Evolutionary conservation across 2,888 invertebrate species (phyloP).

Genomic region (Sphinx pinastri): DNA sequence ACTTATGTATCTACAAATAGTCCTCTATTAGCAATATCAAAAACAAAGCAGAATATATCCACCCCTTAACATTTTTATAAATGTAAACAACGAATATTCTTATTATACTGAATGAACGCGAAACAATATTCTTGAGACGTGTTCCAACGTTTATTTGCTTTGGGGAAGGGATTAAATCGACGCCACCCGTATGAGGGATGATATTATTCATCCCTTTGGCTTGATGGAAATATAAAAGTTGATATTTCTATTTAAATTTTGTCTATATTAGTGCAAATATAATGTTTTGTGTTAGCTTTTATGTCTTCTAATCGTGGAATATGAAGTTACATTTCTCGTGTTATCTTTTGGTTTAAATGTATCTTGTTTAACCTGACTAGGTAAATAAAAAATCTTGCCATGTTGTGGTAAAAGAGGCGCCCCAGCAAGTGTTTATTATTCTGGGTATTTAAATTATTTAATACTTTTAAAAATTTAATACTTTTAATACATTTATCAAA

Average conservation of each 20-base stretch:
- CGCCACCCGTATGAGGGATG: neutral
- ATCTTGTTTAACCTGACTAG: too few relatives aligned
- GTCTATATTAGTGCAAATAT: neutral
- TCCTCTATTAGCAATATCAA: neutral
- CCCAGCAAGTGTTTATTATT: too few relatives aligned
- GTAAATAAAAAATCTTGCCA: too few relatives aligned
- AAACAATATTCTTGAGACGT: conserved; percentile 21
- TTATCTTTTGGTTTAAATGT: too few relatives aligned
- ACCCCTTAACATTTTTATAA: neutral
- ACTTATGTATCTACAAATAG: too few relatives aligned
- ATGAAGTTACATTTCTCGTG: too few relatives aligned
- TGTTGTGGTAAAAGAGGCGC: too few relatives aligned
- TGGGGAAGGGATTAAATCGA: conserved; percentile 11
- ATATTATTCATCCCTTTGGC: neutral
- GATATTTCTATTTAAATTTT: neutral
- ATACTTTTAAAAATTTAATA: too few relatives aligned
- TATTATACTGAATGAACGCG: conserved; percentile 1
- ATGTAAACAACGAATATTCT: neutral
- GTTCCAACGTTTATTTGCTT: conserved; percentile 13
- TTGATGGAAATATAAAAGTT: conserved; percentile 6
- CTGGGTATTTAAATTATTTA: too few relatives aligned
- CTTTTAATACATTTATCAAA: too few relatives aligned
- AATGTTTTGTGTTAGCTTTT: neutral
- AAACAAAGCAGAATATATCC: too few relatives aligned
- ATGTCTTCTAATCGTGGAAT: too few relatives aligned